Percentiles rank a stretch among this genome's conserved stretches.
Conservation (phyloP, 2,113 vertebrate genomes). For the Tapirus terrestris region DNA sequence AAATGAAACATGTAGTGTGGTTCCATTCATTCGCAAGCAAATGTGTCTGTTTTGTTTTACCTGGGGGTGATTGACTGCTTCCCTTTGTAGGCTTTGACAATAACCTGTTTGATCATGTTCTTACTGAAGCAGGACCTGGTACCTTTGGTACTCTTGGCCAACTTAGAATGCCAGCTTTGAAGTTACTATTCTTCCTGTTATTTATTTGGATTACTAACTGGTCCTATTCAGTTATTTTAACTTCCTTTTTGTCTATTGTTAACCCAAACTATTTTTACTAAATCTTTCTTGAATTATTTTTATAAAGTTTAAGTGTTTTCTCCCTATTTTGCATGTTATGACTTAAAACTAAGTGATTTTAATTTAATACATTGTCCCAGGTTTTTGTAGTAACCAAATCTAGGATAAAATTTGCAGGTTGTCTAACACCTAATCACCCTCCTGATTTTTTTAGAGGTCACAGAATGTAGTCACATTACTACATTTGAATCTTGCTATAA, state of each 20-base stretch:
- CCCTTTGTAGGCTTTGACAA: neutral
- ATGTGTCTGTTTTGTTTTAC: neutral
- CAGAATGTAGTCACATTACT: neutral
- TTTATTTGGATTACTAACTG: neutral
- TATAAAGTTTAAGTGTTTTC: neutral
- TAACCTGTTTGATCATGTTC: neutral
- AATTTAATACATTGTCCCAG: neutral
- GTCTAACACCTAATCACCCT: neutral
- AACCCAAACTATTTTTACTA: neutral
- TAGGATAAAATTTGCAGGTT: neutral
- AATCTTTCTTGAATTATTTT: neutral
- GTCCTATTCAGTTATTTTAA: neutral
- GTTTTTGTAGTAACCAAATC: slow-evolving; percentile 1
- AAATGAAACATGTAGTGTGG: neutral
- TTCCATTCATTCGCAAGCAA: neutral
- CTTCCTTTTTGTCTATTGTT: neutral
- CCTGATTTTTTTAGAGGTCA: neutral
- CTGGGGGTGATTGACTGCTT: neutral
- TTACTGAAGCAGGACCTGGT: neutral
- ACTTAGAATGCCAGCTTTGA: neutral
- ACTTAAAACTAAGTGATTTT: slow-evolving; percentile 31
- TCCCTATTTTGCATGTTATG: neutral
- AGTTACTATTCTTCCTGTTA: neutral
- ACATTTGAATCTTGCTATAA: neutral
- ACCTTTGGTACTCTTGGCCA: neutral